Evolutionary conservation across 2,113 vertebrate species (phyloP), one percentile per base, ranked within the genome.

Genomic region (Etheostoma cragini): DNA sequence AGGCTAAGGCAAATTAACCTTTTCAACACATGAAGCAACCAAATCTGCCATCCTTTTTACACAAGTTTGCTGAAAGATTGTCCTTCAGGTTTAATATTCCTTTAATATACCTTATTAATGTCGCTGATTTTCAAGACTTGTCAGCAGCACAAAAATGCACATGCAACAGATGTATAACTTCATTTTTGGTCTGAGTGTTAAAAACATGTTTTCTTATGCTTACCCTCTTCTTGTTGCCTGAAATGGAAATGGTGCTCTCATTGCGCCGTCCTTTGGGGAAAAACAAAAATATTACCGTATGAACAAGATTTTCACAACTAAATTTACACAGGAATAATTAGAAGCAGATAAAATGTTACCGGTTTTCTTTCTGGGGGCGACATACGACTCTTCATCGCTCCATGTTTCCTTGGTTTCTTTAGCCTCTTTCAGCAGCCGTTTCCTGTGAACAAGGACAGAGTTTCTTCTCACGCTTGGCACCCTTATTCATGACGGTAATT

Each of bases 381-480:
- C 87, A 33, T 76, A n/a, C 0, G 61, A 45, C 0, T 94, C 94
- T 22, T 95, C 94, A 8, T 95, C 91, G 19, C 49, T 90, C 94
- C 94, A 95, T 0, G 64, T 85, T 0, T 85, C 91, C 74, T 90
- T 93, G 2, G 30, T 72, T 62, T 92, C 94, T 1, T 63, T 85
- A 8, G 76, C 86, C 3, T 76, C 58, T 1, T 21, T 47, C 7
- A 33, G 74, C 15, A 87, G 17, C 8, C 3, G 4, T 71, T 85
- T 89, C 86, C 95, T 95, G 53, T 61, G 60, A 66, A 71, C 2
- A 73, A 47, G 42, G 57, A 8, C 21, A 58, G 5, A 35, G 2
- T 19, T 49, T 56, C 1, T 47, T 56, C 30, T 50, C 15, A 46
- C 7, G 8, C 38, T 62, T 13, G 19, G 3, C 57, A 46, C 38